Base-by-base conservation (phyloP, 1,140 invertebrate genomes). In the Bombus vancouverensis region DNA sequence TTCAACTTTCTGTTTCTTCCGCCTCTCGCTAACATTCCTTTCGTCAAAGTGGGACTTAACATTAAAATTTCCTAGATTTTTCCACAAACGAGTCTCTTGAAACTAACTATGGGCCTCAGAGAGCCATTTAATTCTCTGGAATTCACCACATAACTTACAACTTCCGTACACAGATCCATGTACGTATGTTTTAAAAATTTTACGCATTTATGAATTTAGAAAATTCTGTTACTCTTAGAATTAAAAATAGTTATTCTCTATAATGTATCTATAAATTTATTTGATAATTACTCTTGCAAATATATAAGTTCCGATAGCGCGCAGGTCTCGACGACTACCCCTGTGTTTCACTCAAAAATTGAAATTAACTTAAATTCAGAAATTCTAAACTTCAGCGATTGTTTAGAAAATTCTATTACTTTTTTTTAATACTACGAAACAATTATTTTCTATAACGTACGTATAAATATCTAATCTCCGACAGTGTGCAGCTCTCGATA, bases 401-500 rank as follows among this genome's bases (percentile, higher is more conserved):
- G 1, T n/a, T 28, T 13, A 62, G 4, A 62, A n/a, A n/a, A n/a
- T 62, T 28, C 59, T 28, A 62, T 18, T 53, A 53, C 18, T 18
- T 53, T 18, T 53, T 53, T 53, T 18, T 18, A 53, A 53, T 6
- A 6, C 47, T 53, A 53, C 34, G 18, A 22, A 53, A 53, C 47
- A 1, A 6, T 53, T 28, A 28, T 59, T 59, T 59, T n/a, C 59
- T n/a, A 22, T 18, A 53, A 53, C 47, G 47, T 22, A 53, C 18
- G 18, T 53, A 89, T 89, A 91, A 92, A 91, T 92, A 88, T 83
- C 77, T 77, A 83, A 70, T 77, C 37, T 42, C 6, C 42, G 32
- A 22, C 18, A 13, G 59, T 79, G 80, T 42, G 59, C 25, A 28
- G 28, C 25, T 62, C 53, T 57, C 39, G n/a, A 18, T 32, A 5